A percentile compares a stretch with the other conserved stretches of the same genome.
These are phyloP conservation scores for Poeciliopsis prolifica DNA, from an alignment of 2,113 vertebrate species.

Conservation along the genomic window DNA sequence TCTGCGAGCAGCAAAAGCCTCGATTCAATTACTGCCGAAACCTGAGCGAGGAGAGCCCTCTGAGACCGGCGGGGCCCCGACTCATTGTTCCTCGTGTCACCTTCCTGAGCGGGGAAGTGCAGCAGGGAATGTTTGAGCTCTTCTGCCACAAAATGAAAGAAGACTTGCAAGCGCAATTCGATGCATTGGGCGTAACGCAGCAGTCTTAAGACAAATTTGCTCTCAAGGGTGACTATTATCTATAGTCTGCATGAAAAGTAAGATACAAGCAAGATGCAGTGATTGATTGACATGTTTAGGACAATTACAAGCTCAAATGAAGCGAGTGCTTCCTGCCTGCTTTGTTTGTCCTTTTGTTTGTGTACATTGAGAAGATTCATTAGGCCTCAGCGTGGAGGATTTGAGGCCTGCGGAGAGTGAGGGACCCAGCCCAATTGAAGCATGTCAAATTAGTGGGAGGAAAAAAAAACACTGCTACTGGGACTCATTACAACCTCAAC, in stretches of 20 bases:
- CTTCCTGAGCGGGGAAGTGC: conserved; percentile 45
- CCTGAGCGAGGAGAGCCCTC: conserved; percentile 40
- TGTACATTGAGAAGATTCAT: conserved; percentile 71
- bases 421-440: conserved; percentile 76
- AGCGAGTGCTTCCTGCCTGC: conserved; percentile 49
- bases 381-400: conserved; percentile 70
- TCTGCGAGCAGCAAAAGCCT: conserved; percentile 56
- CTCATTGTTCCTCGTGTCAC: conserved; percentile 62
- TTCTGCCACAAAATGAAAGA: conserved; percentile 30
- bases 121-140: conserved; percentile 20
- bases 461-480: conserved; percentile 52
- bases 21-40: conserved; percentile 68
- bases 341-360: conserved; percentile 64
- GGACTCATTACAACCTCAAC: conserved; percentile 79
- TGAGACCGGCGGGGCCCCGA: conserved; percentile 31
- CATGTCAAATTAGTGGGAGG: conserved; percentile 80
- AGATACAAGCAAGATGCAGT: conserved; percentile 17
- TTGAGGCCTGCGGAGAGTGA: conserved; percentile 60
- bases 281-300: conserved; percentile 69
- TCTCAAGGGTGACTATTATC: conserved; percentile 40
- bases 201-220: conserved; percentile 26
- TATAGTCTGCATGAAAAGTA: conserved; percentile 10
- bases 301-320: conserved; percentile 65
- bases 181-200: conserved; percentile 18
- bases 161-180: conserved; percentile 16